Evolutionary conservation across 2,888 invertebrate genomes (phyloP).

Genomic region (Halocaridina rubra): DNA sequence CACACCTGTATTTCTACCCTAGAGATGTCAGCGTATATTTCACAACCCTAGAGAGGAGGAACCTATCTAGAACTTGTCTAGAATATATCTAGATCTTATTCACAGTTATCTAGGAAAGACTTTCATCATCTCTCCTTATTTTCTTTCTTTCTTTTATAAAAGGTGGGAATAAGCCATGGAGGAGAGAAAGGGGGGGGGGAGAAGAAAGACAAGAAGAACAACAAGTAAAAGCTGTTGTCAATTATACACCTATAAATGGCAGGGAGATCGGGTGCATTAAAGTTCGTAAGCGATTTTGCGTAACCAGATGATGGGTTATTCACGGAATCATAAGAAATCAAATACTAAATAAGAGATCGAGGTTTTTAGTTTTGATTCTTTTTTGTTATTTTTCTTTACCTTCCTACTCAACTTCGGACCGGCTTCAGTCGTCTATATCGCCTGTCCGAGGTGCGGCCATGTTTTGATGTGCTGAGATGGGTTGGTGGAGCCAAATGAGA

Average conservation of each 20-base stretch:
- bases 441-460: slow-evolving; percentile 52
- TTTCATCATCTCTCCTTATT: no score
- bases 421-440: slow-evolving; percentile 9
- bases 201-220: background rate
- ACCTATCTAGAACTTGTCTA: no score
- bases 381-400: background rate
- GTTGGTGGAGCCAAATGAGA: slow-evolving; percentile 52
- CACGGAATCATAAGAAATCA: no score
- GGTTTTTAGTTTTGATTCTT: background rate
- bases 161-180: background rate
- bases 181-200: background rate
- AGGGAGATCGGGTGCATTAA: background rate
- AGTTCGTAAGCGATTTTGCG: background rate
- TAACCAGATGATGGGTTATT: no score
- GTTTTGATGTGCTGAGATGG: slow-evolving; percentile 61
- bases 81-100: no score
- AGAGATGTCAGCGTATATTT: background rate
- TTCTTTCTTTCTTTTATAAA: background rate
- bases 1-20: background rate
- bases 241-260: slow-evolving; percentile 29
- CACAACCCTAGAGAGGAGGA: no score
- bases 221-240: slow-evolving; percentile 51
- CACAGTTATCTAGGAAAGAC: no score
- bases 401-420: background rate
- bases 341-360: no score